Base-by-base conservation (phyloP, 1,140 invertebrate genomes). In the Colletes latitarsis region DNA sequence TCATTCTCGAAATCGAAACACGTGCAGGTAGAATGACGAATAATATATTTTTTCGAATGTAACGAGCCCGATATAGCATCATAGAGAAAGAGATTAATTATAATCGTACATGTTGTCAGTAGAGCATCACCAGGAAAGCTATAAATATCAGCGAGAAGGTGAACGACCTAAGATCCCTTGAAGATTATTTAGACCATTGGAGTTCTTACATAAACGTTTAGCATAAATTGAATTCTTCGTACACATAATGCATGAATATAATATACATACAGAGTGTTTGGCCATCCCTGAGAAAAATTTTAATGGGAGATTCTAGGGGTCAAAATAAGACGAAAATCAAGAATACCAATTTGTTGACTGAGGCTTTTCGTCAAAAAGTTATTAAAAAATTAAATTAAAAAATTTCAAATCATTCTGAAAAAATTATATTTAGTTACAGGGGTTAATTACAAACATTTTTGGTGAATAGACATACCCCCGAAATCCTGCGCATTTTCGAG, bases 111-210 rank as follows among this genome's bases (percentile, higher is more conserved):
- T 63, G 41, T 55, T 75, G 77, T 75, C 72, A 66, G 62, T 67
- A 6, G 64, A 53, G 64, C 55, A 81, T 81, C 79, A 69, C 12
- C 17, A n/a, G 55, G 53, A 69, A 67, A 62, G 52, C 73, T 81
- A 76, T 83, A 66, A 76, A 76, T 76, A 76, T 55, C 68, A 9
- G 5, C 15, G 64, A 12, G 19, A 58, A 75, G 77, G 77, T 83
- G 67, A 64, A 77, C 67, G 67, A 72, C 60, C 76, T 57, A 62
- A 49, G 53, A 70, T 57, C 55, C 57, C 30, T 62, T 74, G 52
- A 80, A 74, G 30, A 49, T 57, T 43, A 17, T 30, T 17, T 58
- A 14, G 46, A 53, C 30, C 52, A n/a, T 60, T 57, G 19, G 9
- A 30, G 10, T 55, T 46, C 49, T 55, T 63, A n/a, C 3, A 55